Percentiles rank a stretch among this genome's conserved stretches.
Evolutionary conservation across 2,113 vertebrate species (phyloP).

Genomic region (Bubo scandiacus): DNA sequence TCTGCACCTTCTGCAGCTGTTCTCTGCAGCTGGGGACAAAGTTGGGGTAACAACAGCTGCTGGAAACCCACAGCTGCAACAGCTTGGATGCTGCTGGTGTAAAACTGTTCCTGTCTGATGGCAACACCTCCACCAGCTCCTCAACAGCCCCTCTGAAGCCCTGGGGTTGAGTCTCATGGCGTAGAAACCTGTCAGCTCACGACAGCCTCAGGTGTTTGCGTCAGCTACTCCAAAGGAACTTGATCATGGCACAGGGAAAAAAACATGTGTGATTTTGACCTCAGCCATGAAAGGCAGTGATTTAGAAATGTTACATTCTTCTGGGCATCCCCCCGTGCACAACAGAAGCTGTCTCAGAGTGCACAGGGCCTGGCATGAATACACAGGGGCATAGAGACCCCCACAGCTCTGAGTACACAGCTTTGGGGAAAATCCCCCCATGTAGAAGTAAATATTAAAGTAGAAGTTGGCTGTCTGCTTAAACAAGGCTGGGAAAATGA

Average conservation of each 20-base stretch:
- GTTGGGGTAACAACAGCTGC: not conserved
- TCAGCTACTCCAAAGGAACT: not conserved
- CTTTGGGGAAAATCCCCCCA: not conserved
- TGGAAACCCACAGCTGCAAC: not conserved
- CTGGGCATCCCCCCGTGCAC: not conserved
- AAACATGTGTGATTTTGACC: not conserved
- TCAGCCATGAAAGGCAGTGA: not conserved
- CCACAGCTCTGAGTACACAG: not conserved
- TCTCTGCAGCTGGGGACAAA: not conserved
- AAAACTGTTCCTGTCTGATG: not conserved
- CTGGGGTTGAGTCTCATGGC: rapidly evolving
- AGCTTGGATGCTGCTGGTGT: not conserved
- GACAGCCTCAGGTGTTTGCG: not conserved
- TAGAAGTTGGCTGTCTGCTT: not conserved
- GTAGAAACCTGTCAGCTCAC: not conserved
- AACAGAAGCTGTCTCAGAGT: not conserved
- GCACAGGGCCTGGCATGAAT: not conserved
- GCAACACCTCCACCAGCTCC: not conserved
- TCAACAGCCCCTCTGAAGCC: not conserved
- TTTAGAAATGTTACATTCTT: not conserved
- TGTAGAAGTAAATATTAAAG: not conserved
- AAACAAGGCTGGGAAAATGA: not conserved
- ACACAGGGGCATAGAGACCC: not conserved
- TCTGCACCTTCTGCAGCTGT: not conserved
- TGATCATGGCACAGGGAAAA: not conserved